Conservation (phyloP, 2,113 vertebrate species). For the Laticauda colubrina region DNA sequence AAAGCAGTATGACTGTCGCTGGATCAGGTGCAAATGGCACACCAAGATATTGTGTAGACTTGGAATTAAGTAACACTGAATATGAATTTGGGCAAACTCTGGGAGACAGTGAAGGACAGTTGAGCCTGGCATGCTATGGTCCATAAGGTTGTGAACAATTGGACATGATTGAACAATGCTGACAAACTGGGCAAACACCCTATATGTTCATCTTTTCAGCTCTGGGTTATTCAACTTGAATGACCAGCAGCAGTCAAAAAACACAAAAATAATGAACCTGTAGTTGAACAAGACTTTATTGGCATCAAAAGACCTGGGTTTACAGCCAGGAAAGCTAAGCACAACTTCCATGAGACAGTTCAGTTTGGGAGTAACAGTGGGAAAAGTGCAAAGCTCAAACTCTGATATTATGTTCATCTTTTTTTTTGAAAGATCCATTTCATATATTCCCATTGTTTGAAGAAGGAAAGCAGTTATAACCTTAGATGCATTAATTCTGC, state of each 20-base stretch:
- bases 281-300: background rate
- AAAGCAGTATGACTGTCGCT: background rate
- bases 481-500: background rate
- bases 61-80: constrained; percentile 8
- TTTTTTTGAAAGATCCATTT: background rate
- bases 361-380: background rate
- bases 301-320: background rate
- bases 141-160: background rate
- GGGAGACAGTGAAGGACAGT: background rate
- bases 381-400: background rate
- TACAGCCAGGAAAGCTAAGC: background rate
- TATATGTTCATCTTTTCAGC: background rate
- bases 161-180: background rate
- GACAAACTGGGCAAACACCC: background rate
- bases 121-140: background rate
- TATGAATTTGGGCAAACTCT: background rate
- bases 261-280: background rate
- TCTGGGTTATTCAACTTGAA: background rate
- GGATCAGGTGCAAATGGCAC: background rate
- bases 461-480: too few species aligned
- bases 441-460: background rate
- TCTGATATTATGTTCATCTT: background rate
- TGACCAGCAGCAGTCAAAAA: background rate
- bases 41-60: background rate
- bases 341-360: background rate